phyloP scores from a whole-genome alignment of 2,888 invertebrate species.

The Drosophila incognita region DNA sequence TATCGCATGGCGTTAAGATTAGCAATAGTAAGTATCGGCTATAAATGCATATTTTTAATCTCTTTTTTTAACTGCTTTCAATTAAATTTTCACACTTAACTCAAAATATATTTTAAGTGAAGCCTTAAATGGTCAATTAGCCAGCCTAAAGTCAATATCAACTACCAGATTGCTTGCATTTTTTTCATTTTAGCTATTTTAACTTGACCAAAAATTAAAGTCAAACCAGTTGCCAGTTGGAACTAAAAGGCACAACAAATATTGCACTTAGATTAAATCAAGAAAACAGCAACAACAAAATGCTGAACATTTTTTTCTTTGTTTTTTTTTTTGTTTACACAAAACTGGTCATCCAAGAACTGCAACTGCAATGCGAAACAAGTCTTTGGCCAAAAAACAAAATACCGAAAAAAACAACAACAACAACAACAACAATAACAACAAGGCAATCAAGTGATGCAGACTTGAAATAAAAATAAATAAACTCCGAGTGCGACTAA shows the following conservation, averaged over 20 bases:
- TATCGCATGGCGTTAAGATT: constrained; percentile 91
- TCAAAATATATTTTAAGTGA: constrained; percentile 32
- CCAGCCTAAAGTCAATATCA: constrained; percentile 75
- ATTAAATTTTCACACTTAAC: constrained; percentile 17
- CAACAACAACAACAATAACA: constrained; percentile 19
- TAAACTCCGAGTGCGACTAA: constrained; percentile 24
- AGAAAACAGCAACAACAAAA: constrained; percentile 23
- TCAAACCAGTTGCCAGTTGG: constrained; percentile 48
- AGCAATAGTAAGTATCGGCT: constrained; percentile 90
- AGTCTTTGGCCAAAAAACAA: constrained; percentile 62
- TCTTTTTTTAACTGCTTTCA: background rate
- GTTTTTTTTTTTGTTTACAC: constrained; percentile 2
- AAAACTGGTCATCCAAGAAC: constrained; percentile 79
- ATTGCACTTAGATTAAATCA: constrained; percentile 22
- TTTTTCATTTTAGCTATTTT: constrained; percentile 40
- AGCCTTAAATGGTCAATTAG: constrained; percentile 66
- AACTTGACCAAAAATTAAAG: constrained; percentile 52
- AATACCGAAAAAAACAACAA: constrained; percentile 24
- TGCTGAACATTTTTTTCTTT: background rate
- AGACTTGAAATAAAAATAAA: constrained; percentile 47
- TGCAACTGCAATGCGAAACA: constrained; percentile 60
- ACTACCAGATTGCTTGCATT: constrained; percentile 59
- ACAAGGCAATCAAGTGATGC: constrained; percentile 61
- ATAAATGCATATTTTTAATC: background rate
- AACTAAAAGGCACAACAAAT: constrained; percentile 37